Evolutionary conservation across 2,888 invertebrate species (phyloP).

Genomic region (Morpho helenor): DNA sequence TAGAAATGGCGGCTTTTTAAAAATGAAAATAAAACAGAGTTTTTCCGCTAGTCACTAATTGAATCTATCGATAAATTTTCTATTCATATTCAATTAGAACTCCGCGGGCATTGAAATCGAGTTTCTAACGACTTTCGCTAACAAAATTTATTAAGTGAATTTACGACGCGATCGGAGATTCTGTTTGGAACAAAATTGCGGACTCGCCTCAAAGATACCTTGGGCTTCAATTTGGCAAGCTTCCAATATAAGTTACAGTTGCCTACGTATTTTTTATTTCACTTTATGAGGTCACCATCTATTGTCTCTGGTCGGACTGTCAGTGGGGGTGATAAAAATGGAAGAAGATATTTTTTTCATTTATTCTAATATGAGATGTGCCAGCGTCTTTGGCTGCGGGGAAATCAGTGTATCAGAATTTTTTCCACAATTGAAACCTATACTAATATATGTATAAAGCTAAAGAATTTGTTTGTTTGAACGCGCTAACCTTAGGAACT

Average conservation of each 20-base stretch:
- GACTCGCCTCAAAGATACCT: constrained; percentile 12
- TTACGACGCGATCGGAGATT: constrained; percentile 14
- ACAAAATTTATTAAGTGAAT: constrained; percentile 12
- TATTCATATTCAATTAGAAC: constrained; percentile 12
- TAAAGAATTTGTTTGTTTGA: too few species aligned
- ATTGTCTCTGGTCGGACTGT: neutral
- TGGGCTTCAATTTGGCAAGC: constrained; percentile 8
- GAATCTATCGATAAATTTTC: constrained; percentile 1
- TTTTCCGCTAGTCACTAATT: too few species aligned
- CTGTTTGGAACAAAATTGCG: constrained; percentile 15
- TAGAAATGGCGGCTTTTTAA: too few species aligned
- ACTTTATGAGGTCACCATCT: neutral
- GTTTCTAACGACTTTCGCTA: constrained; percentile 10
- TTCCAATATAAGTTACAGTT: constrained; percentile 13
- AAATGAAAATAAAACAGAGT: too few species aligned
- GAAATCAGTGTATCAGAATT: too few species aligned
- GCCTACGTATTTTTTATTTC: neutral
- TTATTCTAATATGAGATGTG: too few species aligned
- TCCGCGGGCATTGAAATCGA: neutral
- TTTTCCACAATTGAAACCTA: too few species aligned
- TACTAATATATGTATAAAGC: too few species aligned
- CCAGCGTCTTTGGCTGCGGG: too few species aligned
- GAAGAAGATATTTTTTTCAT: too few species aligned
- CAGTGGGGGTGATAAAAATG: too few species aligned
- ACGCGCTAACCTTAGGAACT: too few species aligned